A percentile compares a stretch with the other conserved stretches of the same genome.
These are phyloP conservation scores for Campoplex nolae DNA, from an alignment of 2,888 invertebrate genomes.

Conservation along the genomic window DNA sequence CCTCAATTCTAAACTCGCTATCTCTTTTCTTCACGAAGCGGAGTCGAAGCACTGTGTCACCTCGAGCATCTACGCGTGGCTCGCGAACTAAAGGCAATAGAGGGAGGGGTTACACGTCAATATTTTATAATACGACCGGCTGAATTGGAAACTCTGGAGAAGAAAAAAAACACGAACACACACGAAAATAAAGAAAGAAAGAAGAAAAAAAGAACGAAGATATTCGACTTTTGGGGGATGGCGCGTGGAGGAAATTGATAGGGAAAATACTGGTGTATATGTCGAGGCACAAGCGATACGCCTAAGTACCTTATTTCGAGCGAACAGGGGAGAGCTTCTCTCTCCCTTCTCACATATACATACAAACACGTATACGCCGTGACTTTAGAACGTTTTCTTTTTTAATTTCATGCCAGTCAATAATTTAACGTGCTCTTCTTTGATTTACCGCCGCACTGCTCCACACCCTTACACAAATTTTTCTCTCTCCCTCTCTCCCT, in stretches of 20 bases:
- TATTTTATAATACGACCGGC: conserved; percentile 79
- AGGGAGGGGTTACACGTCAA: conserved; percentile 72
- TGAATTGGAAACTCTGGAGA: conserved; percentile 72
- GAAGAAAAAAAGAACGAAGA: conserved; percentile 48
- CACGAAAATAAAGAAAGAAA: conserved; percentile 44
- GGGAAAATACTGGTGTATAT: conserved; percentile 72
- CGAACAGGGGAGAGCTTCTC: conserved; percentile 58
- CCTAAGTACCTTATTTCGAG: conserved; percentile 65
- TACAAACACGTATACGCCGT: not conserved
- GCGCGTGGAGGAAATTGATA: conserved; percentile 75
- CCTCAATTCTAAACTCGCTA: conserved; percentile 16
- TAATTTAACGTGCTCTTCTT: conserved; percentile 78
- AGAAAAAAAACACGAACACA: conserved; percentile 70
- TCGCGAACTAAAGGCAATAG: conserved; percentile 51
- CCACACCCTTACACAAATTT: conserved; percentile 41
- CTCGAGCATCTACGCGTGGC: conserved; percentile 71
- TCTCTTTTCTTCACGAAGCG: conserved; percentile 33
- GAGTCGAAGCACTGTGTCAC: conserved; percentile 71
- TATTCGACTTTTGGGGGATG: conserved; percentile 64
- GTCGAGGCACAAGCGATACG: conserved; percentile 70
- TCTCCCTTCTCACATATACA: conserved; percentile 23
- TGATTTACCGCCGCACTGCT: conserved; percentile 74
- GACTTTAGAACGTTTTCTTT: conserved; percentile 68
- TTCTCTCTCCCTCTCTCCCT: conserved; percentile 8
- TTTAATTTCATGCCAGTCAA: conserved; percentile 81